These are phyloP conservation scores for Tillus elongatus DNA, from an alignment of 2,888 invertebrate species.

Conservation along the genomic window DNA sequence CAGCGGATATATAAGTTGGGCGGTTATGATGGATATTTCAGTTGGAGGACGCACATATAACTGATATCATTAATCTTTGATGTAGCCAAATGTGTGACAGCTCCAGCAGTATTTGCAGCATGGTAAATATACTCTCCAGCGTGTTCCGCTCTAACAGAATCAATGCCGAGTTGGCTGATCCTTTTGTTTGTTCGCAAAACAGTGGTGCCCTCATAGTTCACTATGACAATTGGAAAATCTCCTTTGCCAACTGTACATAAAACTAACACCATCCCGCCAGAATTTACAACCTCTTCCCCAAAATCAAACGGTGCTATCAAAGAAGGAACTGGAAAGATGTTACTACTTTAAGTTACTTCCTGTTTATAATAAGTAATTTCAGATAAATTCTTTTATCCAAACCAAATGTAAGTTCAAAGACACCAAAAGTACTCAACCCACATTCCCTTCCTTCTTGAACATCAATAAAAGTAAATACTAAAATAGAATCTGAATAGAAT, in stretches of 20 bases:
- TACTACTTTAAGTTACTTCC: no score
- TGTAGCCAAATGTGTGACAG: constrained; percentile 43
- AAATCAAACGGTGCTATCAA: constrained; percentile 45
- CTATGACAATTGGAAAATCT: constrained; percentile 49
- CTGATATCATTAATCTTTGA: constrained; percentile 48
- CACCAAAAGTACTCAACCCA: no score
- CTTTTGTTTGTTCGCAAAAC: constrained; percentile 42
- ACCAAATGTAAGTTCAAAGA: no score
- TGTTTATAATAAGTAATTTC: no score
- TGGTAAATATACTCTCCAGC: constrained; percentile 47
- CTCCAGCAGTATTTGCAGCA: constrained; percentile 46
- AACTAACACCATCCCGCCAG: constrained; percentile 56
- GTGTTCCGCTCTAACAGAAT: constrained; percentile 44
- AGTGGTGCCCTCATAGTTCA: constrained; percentile 36
- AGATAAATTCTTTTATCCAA: no score
- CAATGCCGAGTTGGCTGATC: constrained; percentile 47
- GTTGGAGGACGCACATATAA: no score
- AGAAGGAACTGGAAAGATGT: constrained; percentile 31
- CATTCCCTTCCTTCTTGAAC: no score
- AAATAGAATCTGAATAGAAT: no score
- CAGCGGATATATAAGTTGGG: no score
- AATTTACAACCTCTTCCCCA: constrained; percentile 45
- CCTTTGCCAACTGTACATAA: constrained; percentile 57
- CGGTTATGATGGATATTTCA: no score
- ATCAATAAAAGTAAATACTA: no score